Evolutionary conservation across 35 echinoderm and acorn worm genomes (phyloP), one percentile per base, ranked within the genome.

Genomic region (Heliocidaris tuberculata): DNA sequence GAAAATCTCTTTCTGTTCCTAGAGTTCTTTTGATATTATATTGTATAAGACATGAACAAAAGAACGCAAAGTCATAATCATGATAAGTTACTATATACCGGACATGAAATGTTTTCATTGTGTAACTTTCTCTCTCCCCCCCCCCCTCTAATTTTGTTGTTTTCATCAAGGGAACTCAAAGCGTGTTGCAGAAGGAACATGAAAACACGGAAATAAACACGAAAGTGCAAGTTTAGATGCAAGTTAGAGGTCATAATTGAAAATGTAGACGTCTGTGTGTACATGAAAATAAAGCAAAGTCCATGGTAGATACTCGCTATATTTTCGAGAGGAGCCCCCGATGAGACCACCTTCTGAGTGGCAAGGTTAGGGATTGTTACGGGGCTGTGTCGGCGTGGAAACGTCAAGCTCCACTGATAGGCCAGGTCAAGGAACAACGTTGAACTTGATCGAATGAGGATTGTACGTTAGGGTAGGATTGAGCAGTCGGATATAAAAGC

Each of bases 301-400:
- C 35, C 35, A 42, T 42, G 1, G 35, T 42, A 42, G 35, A 42
- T 19, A 19, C 60, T 70, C 60, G 16, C 60, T 70, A 15, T 17
- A 70, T 52, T 70, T 70, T 70, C 17, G 6, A 16, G 60, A 21
- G 21, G 60, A 21, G 60, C 60, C 17, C 60, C 60, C 17, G 60
- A 16, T 21, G 86, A 35, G 86, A 88, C 86, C 86, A 88, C 86
- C 86, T 88, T 9, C 86, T 88, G 86, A 48, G 86, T 30, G 86
- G 86, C 86, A 88, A 88, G 86, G 86, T 48, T 48, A 88, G 31
- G 86, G 86, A 88, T 42, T 88, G 86, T 48, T 32, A 0, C 86
- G 86, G 86, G 86, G 86, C 86, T 48, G 86, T 48, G 47, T 32
- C 86, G 86, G 86, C 86, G 31, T 88, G 17, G 86, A 70, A 70